Evolutionary conservation across 2,797 vertebrate species (phyloP).

Genomic region (Malurus leucopterus): DNA sequence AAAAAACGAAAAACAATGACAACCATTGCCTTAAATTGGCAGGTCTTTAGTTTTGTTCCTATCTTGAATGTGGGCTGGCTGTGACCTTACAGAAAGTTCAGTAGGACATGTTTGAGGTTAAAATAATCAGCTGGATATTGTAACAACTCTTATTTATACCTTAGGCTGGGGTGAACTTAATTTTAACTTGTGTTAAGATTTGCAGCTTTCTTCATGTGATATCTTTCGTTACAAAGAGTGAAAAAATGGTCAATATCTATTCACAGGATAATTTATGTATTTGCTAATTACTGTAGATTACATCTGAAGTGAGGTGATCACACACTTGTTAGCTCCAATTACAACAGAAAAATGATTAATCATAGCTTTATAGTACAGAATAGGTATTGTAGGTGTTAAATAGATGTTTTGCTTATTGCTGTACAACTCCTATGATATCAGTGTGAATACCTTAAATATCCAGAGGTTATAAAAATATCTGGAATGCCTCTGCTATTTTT

Average conservation of each 20-base stretch:
- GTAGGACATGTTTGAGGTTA: not conserved
- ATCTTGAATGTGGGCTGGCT: not conserved
- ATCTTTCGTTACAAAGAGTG: not conserved
- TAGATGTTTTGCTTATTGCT: not conserved
- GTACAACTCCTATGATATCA: not conserved
- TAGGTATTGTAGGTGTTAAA: not conserved
- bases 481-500: not conserved
- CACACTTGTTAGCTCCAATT: conserved; percentile 6
- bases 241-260: not conserved
- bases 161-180: not conserved
- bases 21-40: not conserved
- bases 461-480: not conserved
- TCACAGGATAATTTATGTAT: not conserved
- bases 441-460: not conserved
- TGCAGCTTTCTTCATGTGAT: not conserved
- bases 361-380: not conserved
- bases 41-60: not conserved
- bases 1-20: not conserved
- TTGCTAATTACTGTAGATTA: conserved; percentile 24
- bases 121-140: not conserved
- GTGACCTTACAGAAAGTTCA: not conserved
- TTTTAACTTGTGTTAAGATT: not conserved
- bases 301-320: not conserved
- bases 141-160: not conserved
- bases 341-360: conserved; percentile 26